A percentile compares a stretch with the other conserved stretches of the same genome.
Conservation (phyloP, 2,113 vertebrate species). For the Zosterops japonicus region DNA sequence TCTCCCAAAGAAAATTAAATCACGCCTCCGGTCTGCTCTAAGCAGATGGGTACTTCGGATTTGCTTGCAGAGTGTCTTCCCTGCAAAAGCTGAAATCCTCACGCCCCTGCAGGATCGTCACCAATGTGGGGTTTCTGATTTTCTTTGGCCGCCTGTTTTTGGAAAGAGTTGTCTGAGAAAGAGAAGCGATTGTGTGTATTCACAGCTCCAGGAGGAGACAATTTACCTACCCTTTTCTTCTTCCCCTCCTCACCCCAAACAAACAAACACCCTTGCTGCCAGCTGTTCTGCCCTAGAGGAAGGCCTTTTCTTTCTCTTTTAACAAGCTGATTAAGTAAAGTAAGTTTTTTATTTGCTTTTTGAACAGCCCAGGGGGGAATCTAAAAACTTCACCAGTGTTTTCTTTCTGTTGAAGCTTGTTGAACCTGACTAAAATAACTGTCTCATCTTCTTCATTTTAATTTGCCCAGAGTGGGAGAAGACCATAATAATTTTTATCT, state of each 20-base stretch:
- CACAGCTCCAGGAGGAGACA: not conserved
- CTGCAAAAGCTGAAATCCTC: not conserved
- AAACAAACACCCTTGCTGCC: not conserved
- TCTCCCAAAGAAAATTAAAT: not conserved
- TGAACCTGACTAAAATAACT: not conserved
- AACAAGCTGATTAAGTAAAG: not conserved
- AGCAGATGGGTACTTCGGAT: not conserved
- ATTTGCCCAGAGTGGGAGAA: not conserved
- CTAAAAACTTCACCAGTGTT: not conserved
- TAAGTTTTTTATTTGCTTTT: not conserved
- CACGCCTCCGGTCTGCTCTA: not conserved
- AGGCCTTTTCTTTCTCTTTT: not conserved
- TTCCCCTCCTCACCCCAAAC: not conserved
- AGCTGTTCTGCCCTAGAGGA: not conserved
- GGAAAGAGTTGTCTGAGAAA: not conserved
- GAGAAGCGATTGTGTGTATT: not conserved
- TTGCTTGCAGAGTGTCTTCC: not conserved
- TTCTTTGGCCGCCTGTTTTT: not conserved
- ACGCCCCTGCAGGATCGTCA: not conserved
- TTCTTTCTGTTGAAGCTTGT: not conserved
- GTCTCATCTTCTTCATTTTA: not conserved
- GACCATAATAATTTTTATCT: not conserved
- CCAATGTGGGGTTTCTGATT: not conserved
- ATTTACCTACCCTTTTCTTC: not conserved
- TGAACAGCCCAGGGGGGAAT: not conserved